These are phyloP conservation scores for Progne subis DNA, from an alignment of 2,113 vertebrate species.

Conservation along the genomic window DNA sequence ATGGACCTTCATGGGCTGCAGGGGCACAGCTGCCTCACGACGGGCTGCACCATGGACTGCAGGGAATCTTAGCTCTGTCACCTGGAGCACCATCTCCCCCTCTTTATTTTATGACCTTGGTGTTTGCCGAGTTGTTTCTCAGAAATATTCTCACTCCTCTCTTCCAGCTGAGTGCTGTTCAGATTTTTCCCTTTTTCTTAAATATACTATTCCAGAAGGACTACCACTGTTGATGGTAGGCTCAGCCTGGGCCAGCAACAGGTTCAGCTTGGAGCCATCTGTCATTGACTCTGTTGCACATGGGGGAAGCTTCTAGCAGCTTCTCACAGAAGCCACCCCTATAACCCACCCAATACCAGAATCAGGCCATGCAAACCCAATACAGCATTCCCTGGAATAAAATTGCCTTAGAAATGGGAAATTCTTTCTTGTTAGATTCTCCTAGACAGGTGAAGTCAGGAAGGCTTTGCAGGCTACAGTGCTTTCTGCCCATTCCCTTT, in stretches of 20 bases:
- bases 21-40: neutral
- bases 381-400: neutral
- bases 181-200: neutral
- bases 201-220: neutral
- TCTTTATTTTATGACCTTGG: neutral
- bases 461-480: neutral
- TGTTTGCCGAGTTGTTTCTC: neutral
- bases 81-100: neutral
- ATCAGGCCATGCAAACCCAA: neutral
- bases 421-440: neutral
- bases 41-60: neutral
- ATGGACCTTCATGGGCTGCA: neutral
- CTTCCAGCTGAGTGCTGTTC: neutral
- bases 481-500: neutral
- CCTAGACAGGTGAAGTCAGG: neutral
- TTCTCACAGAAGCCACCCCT: neutral
- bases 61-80: neutral
- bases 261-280: neutral
- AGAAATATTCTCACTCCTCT: neutral
- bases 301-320: neutral
- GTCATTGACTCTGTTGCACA: neutral
- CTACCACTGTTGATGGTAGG: neutral
- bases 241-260: neutral
- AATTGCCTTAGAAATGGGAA: neutral
- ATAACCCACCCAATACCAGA: neutral